Conservation (phyloP, 2,888 invertebrate genomes). For the Agriopis aurantiaria region DNA sequence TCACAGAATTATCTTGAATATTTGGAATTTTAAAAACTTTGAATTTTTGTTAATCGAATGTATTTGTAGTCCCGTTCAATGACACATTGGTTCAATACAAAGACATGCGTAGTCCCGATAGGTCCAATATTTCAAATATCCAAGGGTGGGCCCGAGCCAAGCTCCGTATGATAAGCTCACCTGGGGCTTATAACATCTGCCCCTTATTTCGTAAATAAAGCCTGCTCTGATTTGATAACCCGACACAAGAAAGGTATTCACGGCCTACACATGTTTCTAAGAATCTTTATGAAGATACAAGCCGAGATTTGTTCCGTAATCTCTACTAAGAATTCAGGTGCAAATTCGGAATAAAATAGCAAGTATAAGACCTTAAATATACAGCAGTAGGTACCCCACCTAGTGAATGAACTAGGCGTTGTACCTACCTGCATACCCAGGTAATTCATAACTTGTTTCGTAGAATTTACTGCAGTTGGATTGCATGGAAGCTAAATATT, state of each 20-base stretch:
- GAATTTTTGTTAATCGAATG: not conserved
- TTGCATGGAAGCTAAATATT: no score
- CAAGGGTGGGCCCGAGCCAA: constrained; percentile 19
- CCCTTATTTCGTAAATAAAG: constrained; percentile 44
- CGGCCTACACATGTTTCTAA: constrained; percentile 25
- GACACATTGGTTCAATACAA: constrained; percentile 19
- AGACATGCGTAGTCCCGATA: constrained; percentile 29
- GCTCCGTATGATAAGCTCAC: constrained; percentile 40
- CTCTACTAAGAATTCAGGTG: constrained; percentile 18
- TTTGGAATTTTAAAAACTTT: not conserved
- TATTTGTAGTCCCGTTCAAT: not conserved
- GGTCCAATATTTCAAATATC: constrained; percentile 31
- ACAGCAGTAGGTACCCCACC: not conserved
- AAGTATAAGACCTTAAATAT: not conserved
- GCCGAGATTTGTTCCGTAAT: constrained; percentile 28
- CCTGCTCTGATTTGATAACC: constrained; percentile 43
- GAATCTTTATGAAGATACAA: constrained; percentile 31
- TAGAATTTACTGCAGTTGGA: not conserved
- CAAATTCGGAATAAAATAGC: constrained; percentile 8
- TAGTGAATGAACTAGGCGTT: no score
- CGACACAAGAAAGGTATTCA: constrained; percentile 31
- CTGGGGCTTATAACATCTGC: constrained; percentile 46
- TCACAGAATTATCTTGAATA: not conserved
- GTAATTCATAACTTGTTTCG: not conserved
- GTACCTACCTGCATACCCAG: not conserved